Conservation (phyloP, 1,140 invertebrate species). For the Sitophilus oryzae region DNA sequence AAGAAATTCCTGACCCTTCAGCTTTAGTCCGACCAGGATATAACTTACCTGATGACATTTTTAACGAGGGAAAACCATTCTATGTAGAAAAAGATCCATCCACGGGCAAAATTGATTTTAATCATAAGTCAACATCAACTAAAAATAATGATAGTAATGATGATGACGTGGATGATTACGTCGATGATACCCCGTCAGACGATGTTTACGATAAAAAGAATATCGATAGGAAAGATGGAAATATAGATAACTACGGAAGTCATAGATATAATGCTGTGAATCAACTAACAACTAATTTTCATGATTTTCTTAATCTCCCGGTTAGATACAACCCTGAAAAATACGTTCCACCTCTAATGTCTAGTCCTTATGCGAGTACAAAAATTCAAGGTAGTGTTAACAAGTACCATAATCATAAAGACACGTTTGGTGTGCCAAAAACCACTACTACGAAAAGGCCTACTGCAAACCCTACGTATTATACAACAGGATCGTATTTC, state of each 20-base stretch:
- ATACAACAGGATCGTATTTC: conserved; percentile 21
- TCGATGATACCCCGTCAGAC: conserved; percentile 30
- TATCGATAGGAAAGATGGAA: conserved; percentile 45
- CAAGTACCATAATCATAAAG: conserved; percentile 58
- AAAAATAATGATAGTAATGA: conserved; percentile 39
- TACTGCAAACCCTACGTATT: conserved; percentile 38
- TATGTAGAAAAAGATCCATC: conserved; percentile 62
- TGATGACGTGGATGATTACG: conserved; percentile 34
- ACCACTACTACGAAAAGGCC: conserved; percentile 43
- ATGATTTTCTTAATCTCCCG: conserved; percentile 64
- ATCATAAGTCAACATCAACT: conserved; percentile 47
- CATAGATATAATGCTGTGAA: conserved; percentile 51
- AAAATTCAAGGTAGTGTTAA: conserved; percentile 64
- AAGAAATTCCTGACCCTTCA: conserved; percentile 41
- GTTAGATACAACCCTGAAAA: conserved; percentile 60
- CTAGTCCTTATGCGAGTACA: conserved; percentile 64
- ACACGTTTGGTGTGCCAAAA: conserved; percentile 42
- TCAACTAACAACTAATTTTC: conserved; percentile 55
- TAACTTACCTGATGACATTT: conserved; percentile 44
- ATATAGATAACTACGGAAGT: conserved; percentile 32
- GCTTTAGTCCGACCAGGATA: conserved; percentile 40
- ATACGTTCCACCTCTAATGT: conserved; percentile 62
- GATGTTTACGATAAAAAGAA: conserved; percentile 43
- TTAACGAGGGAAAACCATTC: conserved; percentile 65
- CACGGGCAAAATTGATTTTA: conserved; percentile 59